A percentile compares a stretch with the other conserved stretches of the same genome.
These are phyloP conservation scores for Podilymbus podiceps DNA, from an alignment of 2,113 vertebrate species.

Conservation along the genomic window DNA sequence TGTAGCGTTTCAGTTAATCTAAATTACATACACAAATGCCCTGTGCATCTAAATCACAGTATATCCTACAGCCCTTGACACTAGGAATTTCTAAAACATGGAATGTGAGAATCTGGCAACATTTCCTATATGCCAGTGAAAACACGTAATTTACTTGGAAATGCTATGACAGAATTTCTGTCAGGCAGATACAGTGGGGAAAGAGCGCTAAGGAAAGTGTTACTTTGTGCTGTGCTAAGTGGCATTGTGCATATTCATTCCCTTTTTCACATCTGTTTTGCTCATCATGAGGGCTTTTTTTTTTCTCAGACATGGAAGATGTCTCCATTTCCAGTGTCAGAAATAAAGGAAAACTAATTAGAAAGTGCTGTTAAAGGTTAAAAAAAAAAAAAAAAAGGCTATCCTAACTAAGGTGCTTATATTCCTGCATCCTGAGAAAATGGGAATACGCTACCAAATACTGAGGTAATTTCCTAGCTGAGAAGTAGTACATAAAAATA, in stretches of 20 bases:
- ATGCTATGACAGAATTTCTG: background rate
- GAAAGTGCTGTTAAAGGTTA: background rate
- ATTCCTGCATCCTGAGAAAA: background rate
- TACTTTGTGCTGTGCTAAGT: accelerated
- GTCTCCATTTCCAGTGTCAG: background rate
- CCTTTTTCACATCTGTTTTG: background rate
- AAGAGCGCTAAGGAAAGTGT: background rate
- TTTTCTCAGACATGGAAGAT: background rate
- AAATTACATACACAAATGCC: background rate
- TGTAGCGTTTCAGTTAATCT: background rate
- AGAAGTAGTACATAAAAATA: background rate
- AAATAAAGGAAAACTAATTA: background rate
- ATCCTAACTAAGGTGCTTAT: background rate
- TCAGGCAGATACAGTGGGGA: accelerated
- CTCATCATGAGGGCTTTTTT: background rate
- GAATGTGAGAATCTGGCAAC: background rate
- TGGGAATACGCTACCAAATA: background rate
- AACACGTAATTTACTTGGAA: background rate
- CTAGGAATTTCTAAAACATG: background rate
- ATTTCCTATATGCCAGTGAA: background rate
- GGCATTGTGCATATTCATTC: background rate
- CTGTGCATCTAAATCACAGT: background rate
- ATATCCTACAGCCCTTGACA: background rate
- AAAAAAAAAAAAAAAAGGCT: background rate
- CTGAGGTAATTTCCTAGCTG: background rate